Conservation (phyloP, 2,113 vertebrate species). For the Podilymbus podiceps region DNA sequence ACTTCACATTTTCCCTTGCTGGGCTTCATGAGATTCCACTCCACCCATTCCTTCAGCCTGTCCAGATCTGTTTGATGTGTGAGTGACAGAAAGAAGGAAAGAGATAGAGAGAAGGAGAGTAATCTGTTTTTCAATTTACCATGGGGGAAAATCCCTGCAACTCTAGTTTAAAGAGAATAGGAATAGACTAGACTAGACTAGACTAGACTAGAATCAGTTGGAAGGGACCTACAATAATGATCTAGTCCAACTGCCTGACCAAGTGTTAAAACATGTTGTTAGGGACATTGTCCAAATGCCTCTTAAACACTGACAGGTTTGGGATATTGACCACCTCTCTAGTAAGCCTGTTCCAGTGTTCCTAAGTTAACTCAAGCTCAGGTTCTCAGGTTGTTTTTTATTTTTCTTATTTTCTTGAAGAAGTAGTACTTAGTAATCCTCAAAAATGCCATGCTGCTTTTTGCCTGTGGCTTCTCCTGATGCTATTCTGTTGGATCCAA, state of each 20-base stretch:
- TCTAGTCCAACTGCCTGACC: too few species aligned
- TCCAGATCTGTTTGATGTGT: not conserved
- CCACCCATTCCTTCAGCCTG: not conserved
- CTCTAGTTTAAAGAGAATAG: not conserved
- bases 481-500: not conserved
- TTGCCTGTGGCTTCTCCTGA: not conserved
- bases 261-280: too few species aligned
- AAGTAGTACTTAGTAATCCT: not conserved
- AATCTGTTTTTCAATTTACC: not conserved
- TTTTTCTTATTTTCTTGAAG: not conserved
- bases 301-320: too few species aligned
- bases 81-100: not conserved
- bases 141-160: not conserved
- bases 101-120: not conserved
- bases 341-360: too few species aligned
- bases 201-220: too few species aligned
- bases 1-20: not conserved
- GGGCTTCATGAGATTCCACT: not conserved
- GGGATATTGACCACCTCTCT: too few species aligned
- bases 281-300: too few species aligned
- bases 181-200: too few species aligned
- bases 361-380: not conserved
- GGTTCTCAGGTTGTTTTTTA: not conserved
- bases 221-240: too few species aligned
- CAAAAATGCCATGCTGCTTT: not conserved